These are phyloP conservation scores for Dipodomys ordii DNA, from an alignment of 2,113 vertebrate species.

Conservation along the genomic window DNA sequence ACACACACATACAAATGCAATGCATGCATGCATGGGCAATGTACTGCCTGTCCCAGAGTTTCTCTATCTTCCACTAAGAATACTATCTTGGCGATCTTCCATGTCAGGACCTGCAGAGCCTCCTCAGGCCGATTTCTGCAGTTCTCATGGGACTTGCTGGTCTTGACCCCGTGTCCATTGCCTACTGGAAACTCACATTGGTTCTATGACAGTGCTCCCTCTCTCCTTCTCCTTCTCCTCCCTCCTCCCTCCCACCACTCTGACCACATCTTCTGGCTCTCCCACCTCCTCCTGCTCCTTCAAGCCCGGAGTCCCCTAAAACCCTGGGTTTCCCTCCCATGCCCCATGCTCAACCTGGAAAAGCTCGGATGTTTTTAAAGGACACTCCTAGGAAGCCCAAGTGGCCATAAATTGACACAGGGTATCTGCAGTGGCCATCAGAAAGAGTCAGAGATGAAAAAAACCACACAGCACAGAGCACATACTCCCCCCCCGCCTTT, in stretches of 20 bases:
- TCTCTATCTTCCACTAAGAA: background rate
- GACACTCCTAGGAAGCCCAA: background rate
- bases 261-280: no score
- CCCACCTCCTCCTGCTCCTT: no score
- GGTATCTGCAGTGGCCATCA: background rate
- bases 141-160: background rate
- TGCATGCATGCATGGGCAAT: no score
- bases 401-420: background rate
- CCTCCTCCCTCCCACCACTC: no score
- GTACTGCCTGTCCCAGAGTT: background rate
- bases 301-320: background rate
- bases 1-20: background rate
- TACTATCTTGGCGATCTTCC: background rate
- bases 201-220: background rate
- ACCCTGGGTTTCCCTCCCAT: background rate
- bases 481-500: background rate
- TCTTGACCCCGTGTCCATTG: background rate
- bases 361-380: background rate
- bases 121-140: background rate
- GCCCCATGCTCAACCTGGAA: background rate
- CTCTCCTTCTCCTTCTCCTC: background rate
- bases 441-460: background rate
- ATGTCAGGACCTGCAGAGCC: background rate
- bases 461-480: no score
- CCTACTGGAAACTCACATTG: background rate